These are phyloP conservation scores for Silurus glanis DNA, from an alignment of 2,113 vertebrate species.

Conservation along the genomic window DNA sequence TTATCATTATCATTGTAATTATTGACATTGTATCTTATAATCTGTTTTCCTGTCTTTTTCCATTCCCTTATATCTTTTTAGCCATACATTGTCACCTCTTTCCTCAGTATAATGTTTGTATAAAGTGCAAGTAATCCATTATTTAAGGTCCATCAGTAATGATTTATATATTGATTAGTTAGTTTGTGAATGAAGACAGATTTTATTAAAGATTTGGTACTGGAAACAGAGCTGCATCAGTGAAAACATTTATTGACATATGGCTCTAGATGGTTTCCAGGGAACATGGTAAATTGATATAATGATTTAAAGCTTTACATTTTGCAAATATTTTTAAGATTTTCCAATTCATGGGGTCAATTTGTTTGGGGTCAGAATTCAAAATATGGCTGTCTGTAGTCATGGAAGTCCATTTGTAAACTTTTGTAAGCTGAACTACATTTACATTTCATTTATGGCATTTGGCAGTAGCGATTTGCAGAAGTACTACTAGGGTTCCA, in stretches of 20 bases:
- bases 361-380: neutral
- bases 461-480: no score
- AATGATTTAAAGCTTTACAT: neutral
- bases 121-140: constrained; percentile 54
- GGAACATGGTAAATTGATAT: neutral
- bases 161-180: constrained; percentile 67
- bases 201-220: constrained; percentile 57
- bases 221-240: constrained; percentile 60
- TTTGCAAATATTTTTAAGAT: neutral
- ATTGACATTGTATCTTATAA: neutral
- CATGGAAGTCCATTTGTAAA: neutral
- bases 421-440: neutral
- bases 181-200: constrained; percentile 57
- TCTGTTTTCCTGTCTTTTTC: constrained; percentile 44
- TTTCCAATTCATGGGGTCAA: neutral
- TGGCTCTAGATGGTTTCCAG: neutral
- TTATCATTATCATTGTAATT: neutral
- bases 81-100: neutral
- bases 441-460: no score
- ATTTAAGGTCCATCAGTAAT: constrained; percentile 41
- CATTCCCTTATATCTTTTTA: constrained; percentile 25
- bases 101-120: constrained; percentile 14
- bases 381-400: neutral
- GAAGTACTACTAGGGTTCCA: neutral
- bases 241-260: constrained; percentile 50